Evolutionary conservation across 53 echinoderm and acorn worm species (phyloP).

Genomic region (Glandiceps talaboti): DNA sequence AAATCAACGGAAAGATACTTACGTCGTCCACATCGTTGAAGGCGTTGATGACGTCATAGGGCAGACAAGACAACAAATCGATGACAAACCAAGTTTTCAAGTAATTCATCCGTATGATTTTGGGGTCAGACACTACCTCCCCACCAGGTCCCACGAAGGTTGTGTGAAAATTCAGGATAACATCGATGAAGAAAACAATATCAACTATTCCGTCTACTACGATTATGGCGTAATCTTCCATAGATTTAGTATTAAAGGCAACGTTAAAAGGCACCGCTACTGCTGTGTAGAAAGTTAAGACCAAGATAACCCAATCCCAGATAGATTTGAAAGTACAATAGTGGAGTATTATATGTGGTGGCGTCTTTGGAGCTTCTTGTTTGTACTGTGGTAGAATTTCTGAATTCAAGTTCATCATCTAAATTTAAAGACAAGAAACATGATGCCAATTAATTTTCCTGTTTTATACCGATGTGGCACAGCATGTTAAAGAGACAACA

Average conservation of each 20-base stretch:
- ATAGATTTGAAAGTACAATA: conserved; percentile 93
- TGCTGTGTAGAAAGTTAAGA: conserved; percentile 88
- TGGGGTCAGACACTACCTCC: conserved; percentile 94
- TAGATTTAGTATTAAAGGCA: conserved; percentile 51
- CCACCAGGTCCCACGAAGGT: conserved; percentile 97
- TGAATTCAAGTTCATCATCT: conserved; percentile 97
- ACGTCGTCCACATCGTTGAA: conserved; percentile 68
- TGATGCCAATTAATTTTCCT: too few relatives aligned
- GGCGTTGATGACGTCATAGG: conserved; percentile 99
- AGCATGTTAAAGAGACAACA: too few relatives aligned
- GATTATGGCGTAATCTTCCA: conserved; percentile 73
- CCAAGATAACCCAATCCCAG: conserved; percentile 97
- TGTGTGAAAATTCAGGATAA: conserved; percentile 98
- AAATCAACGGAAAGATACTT: too few relatives aligned
- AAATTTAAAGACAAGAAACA: neutral
- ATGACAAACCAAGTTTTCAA: conserved; percentile 93
- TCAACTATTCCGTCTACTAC: conserved; percentile 97
- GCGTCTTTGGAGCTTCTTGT: conserved; percentile 96
- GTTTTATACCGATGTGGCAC: too few relatives aligned
- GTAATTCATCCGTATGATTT: conserved; percentile 92
- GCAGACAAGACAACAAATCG: conserved; percentile 97
- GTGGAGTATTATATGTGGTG: conserved; percentile 97
- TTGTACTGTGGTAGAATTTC: conserved; percentile 97
- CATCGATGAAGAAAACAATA: conserved; percentile 96
- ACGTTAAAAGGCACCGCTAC: conserved; percentile 99